Percentiles rank a stretch among this genome's conserved stretches.
These are phyloP conservation scores for Geodia barretti DNA, from an alignment of 37 sponge, comb jelly and placozoan species.

Conservation along the genomic window DNA sequence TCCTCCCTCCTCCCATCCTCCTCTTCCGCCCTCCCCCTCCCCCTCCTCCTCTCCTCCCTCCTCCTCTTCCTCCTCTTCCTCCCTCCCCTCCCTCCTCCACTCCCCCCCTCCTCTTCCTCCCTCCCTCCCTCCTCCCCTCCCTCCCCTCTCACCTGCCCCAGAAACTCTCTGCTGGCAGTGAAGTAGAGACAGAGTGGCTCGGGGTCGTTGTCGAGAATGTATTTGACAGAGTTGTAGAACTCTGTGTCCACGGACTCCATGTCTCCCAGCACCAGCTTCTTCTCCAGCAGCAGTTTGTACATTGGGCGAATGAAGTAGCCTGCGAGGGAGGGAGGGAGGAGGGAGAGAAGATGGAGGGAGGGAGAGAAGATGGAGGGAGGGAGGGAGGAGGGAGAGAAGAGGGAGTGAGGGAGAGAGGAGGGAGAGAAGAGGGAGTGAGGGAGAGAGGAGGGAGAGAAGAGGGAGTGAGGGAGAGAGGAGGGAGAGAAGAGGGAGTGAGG, in stretches of 20 bases:
- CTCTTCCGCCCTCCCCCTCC: too few species aligned
- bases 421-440: background rate
- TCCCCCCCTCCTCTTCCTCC: background rate
- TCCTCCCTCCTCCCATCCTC: too few species aligned
- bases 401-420: background rate
- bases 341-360: background rate
- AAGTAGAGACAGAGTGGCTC: constrained; percentile 89
- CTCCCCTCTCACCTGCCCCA: constrained; percentile 98
- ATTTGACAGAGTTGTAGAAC: constrained; percentile 91
- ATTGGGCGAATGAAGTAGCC: constrained; percentile 98
- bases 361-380: background rate
- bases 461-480: background rate
- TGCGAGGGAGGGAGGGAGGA: constrained; percentile 19
- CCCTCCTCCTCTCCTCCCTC: too few species aligned
- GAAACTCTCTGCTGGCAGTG: constrained; percentile 73
- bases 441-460: background rate
- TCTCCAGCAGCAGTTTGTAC: constrained; percentile 93
- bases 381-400: background rate
- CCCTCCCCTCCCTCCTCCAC: background rate
- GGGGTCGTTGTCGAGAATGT: constrained; percentile 97
- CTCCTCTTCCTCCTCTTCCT: background rate
- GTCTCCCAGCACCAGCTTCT: constrained; percentile 79
- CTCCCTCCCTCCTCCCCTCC: background rate
- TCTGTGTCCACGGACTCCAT: constrained; percentile 94
- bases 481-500: constrained; percentile 4